A percentile compares a stretch with the other conserved stretches of the same genome.
These are phyloP conservation scores for Zygaena filipendulae DNA, from an alignment of 2,888 invertebrate genomes.

Conservation along the genomic window DNA sequence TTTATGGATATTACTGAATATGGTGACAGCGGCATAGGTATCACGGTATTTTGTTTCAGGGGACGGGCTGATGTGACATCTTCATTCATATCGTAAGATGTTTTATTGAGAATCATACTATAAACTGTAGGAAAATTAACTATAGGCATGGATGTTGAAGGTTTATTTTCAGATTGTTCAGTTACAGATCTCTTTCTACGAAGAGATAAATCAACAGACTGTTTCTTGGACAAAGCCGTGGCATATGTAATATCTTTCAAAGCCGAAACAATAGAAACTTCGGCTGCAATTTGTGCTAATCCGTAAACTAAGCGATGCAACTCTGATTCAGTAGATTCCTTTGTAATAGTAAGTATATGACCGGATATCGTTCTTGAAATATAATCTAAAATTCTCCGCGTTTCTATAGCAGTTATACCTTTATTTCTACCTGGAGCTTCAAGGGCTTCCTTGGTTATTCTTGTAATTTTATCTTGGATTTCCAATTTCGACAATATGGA, in stretches of 20 bases:
- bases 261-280: slow-evolving; percentile 55
- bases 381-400: slow-evolving; percentile 53
- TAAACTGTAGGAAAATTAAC: slow-evolving; percentile 26
- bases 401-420: slow-evolving; percentile 58
- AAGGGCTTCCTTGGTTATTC: slow-evolving; percentile 52
- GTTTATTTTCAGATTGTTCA: slow-evolving; percentile 14
- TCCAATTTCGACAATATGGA: slow-evolving; percentile 52
- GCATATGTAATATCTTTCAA: slow-evolving; percentile 57
- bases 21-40: slow-evolving; percentile 24
- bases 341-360: slow-evolving; percentile 49
- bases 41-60: slow-evolving; percentile 6
- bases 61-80: slow-evolving; percentile 11
- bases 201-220: slow-evolving; percentile 49
- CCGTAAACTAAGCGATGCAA: slow-evolving; percentile 56
- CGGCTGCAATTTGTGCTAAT: slow-evolving; percentile 57
- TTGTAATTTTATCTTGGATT: slow-evolving; percentile 58
- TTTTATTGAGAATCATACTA: slow-evolving; percentile 39
- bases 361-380: slow-evolving; percentile 55
- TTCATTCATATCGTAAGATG: slow-evolving; percentile 12
- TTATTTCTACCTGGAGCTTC: slow-evolving; percentile 55
- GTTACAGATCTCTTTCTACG: slow-evolving; percentile 39
- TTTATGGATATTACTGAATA: slow-evolving; percentile 38
- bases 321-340: slow-evolving; percentile 55
- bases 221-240: slow-evolving; percentile 48
- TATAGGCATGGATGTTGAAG: slow-evolving; percentile 19